Base-by-base conservation (phyloP, 2,888 invertebrate genomes). In the Gibbula magus region DNA sequence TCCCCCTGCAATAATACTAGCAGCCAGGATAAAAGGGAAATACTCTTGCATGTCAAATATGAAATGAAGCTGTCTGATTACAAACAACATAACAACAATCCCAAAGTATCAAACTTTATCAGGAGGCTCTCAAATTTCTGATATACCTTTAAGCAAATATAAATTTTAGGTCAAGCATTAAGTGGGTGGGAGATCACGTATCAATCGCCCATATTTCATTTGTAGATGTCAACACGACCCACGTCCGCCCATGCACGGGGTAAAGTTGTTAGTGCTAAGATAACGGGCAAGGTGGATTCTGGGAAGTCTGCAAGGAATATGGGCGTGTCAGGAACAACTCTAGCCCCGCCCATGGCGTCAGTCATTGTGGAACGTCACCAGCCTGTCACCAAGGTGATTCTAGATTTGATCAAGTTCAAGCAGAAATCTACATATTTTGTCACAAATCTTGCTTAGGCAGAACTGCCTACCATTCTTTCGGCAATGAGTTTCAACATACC, bases 301-400 rank as follows among this genome's bases (percentile, higher is more conserved):
- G 85, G 84, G 22, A 85, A 84, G 61, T 25, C 67, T 0, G 20
- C 35, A 16, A 53, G 56, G 13, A 75, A 70, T 25, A 22, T 22
- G n/a, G 70, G 79, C 8, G 35, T 77, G 0, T 20, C 29, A 20
- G 73, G 77, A 8, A 80, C 80, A n/a, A 78, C 82, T 0, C 82
- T 91, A n/a, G 89, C 89, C 4, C 91, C 91, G 32, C 92, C 92
- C 18, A 91, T 91, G 91, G 90, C 89, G 35, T 91, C 91, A 61
- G 90, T 92, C 5, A 85, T 91, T 3, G 92, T 92, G 22, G 92
- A 92, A 79, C 82, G 91, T 77, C 92, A 92, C 81, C 90, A 90
- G 39, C 91, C 92, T 16, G 86, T 92, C 10, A 88, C 80, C 45
- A 92, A 92, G 88, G 91, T 91, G 85, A 29, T 51, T 74, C 13